Conservation (phyloP, 2,113 vertebrate species). For the Dipodomys stephensi region DNA sequence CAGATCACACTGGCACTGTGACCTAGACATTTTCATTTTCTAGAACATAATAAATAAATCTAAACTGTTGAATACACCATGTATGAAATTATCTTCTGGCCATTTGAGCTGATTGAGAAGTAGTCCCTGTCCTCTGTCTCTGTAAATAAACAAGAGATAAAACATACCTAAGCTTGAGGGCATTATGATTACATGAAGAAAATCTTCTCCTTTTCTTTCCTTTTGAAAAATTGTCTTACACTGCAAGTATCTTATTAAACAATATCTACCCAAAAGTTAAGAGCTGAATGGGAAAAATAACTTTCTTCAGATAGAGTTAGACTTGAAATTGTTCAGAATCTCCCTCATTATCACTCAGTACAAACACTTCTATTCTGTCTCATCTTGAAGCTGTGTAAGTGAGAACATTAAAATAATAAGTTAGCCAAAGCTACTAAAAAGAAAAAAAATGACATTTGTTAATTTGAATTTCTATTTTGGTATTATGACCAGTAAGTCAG, state of each 20-base stretch:
- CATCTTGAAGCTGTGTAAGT: background rate
- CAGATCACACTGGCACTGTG: background rate
- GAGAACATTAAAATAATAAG: background rate
- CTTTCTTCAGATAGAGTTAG: background rate
- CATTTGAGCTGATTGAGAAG: background rate
- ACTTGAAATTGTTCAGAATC: background rate
- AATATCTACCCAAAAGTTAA: background rate
- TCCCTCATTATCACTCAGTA: background rate
- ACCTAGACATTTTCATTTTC: background rate
- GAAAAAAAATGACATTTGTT: too few relatives aligned
- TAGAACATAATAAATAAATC: too few relatives aligned
- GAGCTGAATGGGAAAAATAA: background rate
- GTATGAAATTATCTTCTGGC: background rate
- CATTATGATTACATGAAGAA: too few relatives aligned
- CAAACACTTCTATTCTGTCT: background rate
- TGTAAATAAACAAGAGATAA: background rate
- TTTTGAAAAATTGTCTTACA: background rate
- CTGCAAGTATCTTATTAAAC: background rate
- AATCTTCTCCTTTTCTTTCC: too few relatives aligned
- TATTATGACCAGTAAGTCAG: too few relatives aligned
- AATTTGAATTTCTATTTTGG: too few relatives aligned
- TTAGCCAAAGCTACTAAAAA: background rate
- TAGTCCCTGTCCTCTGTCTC: background rate
- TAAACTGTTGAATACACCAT: too few relatives aligned
- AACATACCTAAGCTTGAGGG: background rate